Percentiles rank a stretch among this genome's conserved stretches.
phyloP scores from a whole-genome alignment of 2,113 vertebrate genomes.

The Ciconia boyciana region DNA sequence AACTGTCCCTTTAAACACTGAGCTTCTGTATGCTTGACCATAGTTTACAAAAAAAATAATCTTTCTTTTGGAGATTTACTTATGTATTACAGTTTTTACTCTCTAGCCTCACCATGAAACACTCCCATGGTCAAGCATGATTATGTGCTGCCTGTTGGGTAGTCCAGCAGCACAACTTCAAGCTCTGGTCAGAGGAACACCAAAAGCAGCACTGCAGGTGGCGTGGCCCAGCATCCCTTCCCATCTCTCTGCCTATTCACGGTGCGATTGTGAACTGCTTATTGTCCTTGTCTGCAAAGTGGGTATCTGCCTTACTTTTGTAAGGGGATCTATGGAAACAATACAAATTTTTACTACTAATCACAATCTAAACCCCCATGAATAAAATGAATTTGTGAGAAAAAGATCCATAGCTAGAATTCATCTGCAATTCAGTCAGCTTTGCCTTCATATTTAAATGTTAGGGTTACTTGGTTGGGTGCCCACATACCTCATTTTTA shows the following conservation, averaged over 20 bases:
- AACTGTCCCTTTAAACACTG: background rate
- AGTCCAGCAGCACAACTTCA: background rate
- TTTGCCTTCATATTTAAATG: background rate
- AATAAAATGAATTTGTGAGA: background rate
- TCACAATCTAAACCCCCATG: background rate
- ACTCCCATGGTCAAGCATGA: background rate
- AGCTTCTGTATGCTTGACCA: background rate
- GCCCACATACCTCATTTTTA: background rate
- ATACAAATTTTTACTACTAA: background rate
- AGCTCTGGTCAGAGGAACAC: background rate
- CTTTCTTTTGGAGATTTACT: background rate
- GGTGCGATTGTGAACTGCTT: fast-evolving
- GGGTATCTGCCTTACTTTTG: too few species aligned
- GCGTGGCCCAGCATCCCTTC: background rate
- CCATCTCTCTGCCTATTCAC: background rate
- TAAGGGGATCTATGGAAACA: background rate
- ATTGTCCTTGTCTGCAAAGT: background rate
- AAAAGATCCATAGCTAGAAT: background rate
- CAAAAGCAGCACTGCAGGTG: background rate
- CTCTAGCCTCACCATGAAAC: background rate
- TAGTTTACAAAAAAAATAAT: background rate
- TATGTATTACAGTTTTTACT: background rate
- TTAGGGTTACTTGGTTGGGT: background rate
- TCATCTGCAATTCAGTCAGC: background rate
- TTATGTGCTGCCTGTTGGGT: background rate